phyloP scores from a whole-genome alignment of 2,113 vertebrate genomes.

The Axis porcinus region DNA sequence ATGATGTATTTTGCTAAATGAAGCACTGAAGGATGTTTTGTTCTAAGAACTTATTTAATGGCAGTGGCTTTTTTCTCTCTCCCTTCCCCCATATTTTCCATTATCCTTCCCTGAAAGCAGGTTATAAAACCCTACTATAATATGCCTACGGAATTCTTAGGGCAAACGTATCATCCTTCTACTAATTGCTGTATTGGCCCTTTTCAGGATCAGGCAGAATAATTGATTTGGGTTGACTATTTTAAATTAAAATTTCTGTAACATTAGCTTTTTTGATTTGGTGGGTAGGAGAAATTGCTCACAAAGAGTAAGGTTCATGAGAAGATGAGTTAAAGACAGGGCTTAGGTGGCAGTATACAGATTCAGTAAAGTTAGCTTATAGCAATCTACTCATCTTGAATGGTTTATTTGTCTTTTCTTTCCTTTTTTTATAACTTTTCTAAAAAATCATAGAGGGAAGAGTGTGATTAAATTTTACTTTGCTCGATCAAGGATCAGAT shows the following conservation, averaged over 20 bases:
- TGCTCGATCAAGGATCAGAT: not conserved
- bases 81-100: not conserved
- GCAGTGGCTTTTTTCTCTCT: not conserved
- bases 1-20: conserved; percentile 63
- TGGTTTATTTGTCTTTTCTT: not conserved
- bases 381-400: not conserved
- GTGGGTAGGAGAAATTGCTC: not conserved
- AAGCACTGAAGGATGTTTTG: conserved; percentile 25
- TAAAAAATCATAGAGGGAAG: not conserved
- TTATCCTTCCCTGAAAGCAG: not conserved
- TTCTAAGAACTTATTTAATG: conserved; percentile 39
- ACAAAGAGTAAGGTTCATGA: not conserved
- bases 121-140: not conserved
- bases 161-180: not conserved
- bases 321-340: not conserved
- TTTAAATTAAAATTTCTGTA: not conserved
- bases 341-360: not conserved
- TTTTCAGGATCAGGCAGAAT: not conserved
- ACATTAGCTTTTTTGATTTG: not conserved
- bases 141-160: not conserved
- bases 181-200: not conserved
- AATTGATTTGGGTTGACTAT: not conserved
- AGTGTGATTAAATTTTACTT: not conserved
- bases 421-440: not conserved
- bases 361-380: not conserved